Evolutionary conservation across 2,888 invertebrate genomes (phyloP), one percentile per base, ranked within the genome.

Genomic region (Watsonalla cultraria): DNA sequence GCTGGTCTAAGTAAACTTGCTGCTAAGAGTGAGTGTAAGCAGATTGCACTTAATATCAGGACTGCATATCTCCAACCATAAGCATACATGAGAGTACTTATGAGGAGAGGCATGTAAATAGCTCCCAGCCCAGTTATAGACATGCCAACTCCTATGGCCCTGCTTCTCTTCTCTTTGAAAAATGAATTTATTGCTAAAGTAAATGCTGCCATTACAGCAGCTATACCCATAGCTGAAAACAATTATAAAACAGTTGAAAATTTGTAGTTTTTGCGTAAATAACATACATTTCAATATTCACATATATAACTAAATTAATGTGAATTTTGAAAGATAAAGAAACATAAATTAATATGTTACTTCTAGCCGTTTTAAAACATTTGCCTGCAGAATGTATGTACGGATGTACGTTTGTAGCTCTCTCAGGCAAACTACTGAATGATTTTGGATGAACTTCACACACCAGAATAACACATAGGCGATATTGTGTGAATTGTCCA

Each of bases 121-220:
- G 94, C 91, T 0, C 94, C 94, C 4, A 95, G 68, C 0, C 94
- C 94, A 13, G 93, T 93, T 4, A 94, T 76, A 0, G 94, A 93
- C 92, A 94, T 92, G 39, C 92, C 92, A 6, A 92, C 79, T 0
- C 94, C 93, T 34, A 93, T 87, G 0, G 94, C 94, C 71, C 92
- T 90, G 45, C 92, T 92, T 66, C 94, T 87, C 68, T 91, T 93
- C 59, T 92, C 90, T 61, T 87, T 89, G 69, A 94, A 94, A 74
- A 93, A 94, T 5, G 93, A 92, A 77, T 94, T 94, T 50, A 94
- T 79, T 33, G 94, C 94, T 66, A 94, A 79, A 14, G 92, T 91
- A 70, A 93, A 93, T 4, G 93, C 90, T 37, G 93, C 89, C 91
- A 92, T 92, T 0, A 91, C 89, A 54, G 93, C 82, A 50, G 92